Evolutionary conservation across 2,797 vertebrate genomes (phyloP).

Genomic region (Sylvilagus floridanus): DNA sequence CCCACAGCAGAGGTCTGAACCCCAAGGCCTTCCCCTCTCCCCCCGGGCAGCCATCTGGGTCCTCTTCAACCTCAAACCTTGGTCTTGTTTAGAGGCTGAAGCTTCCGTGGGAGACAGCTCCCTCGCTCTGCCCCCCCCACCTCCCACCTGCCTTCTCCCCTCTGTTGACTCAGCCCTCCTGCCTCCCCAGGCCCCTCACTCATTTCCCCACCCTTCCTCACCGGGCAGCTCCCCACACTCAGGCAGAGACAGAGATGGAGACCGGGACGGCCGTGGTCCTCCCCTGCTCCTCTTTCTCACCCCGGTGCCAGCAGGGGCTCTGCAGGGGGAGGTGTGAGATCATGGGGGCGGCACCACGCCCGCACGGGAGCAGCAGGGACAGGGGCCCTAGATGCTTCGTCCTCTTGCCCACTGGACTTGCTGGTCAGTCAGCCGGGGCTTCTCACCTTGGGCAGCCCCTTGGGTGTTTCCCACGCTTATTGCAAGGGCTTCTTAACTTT

Average conservation of each 20-base stretch:
- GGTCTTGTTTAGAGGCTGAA: not conserved
- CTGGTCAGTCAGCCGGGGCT: too few species aligned
- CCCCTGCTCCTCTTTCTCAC: not conserved
- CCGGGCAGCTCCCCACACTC: not conserved
- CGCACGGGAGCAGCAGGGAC: too few species aligned
- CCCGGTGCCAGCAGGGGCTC: not conserved
- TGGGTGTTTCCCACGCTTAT: not conserved
- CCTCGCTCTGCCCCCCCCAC: too few species aligned
- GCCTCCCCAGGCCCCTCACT: not conserved
- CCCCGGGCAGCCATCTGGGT: not conserved
- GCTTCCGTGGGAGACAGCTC: not conserved
- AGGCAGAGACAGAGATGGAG: not conserved
- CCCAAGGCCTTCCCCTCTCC: not conserved
- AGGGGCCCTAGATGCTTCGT: not conserved
- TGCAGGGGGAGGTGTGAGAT: not conserved
- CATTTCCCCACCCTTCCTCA: not conserved
- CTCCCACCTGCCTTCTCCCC: too few species aligned
- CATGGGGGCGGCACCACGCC: not conserved
- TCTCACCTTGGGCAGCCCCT: conserved; percentile 16
- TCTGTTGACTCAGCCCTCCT: not conserved
- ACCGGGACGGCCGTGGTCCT: not conserved
- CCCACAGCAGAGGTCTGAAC: not conserved
- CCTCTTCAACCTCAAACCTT: not conserved
- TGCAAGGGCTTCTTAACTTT: too few species aligned
- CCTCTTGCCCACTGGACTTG: not conserved